Conservation (phyloP, 2,113 vertebrate genomes). For the Ceyx cyanopectus region DNA sequence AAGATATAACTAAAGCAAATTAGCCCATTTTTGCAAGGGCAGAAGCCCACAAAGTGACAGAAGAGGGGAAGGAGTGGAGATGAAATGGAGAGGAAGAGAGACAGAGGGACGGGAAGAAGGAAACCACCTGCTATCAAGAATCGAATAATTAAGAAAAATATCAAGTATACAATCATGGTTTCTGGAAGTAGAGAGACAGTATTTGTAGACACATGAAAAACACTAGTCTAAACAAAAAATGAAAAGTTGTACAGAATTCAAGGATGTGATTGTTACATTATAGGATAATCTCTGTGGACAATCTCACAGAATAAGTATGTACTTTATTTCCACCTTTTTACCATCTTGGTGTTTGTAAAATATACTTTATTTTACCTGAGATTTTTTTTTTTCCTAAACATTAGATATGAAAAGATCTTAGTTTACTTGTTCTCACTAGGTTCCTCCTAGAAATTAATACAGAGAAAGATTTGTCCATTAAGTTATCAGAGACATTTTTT, state of each 20-base stretch:
- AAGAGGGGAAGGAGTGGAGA: background rate
- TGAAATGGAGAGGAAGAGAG: background rate
- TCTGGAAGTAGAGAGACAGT: background rate
- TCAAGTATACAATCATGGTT: background rate
- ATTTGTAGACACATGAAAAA: background rate
- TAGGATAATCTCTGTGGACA: background rate
- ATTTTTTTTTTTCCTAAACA: background rate
- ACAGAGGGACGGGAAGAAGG: background rate
- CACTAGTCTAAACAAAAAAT: background rate
- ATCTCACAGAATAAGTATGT: background rate
- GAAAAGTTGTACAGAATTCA: background rate
- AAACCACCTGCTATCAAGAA: background rate
- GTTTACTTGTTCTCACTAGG: background rate
- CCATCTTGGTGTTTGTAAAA: background rate
- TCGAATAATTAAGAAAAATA: background rate
- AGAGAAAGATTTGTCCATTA: background rate
- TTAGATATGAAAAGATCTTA: background rate
- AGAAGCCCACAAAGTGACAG: background rate
- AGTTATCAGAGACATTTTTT: background rate
- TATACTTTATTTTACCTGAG: background rate
- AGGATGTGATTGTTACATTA: background rate
- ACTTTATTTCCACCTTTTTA: background rate
- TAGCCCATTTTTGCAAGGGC: background rate
- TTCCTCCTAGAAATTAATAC: background rate
- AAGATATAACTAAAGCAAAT: slow-evolving; percentile 8